Conservation (phyloP, 2,113 vertebrate species). For the Odobenus rosmarus region DNA sequence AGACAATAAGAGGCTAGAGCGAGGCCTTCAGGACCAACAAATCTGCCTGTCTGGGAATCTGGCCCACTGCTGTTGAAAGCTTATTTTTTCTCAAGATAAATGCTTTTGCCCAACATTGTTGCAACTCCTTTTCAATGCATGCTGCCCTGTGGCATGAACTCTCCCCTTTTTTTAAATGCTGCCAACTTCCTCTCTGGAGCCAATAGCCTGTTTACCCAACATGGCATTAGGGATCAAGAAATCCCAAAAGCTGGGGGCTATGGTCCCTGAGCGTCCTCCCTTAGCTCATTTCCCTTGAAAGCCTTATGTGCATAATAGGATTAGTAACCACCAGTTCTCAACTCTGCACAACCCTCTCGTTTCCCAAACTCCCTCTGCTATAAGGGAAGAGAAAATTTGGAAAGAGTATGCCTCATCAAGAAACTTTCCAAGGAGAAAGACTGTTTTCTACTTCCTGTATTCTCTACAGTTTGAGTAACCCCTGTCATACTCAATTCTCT, state of each 20-base stretch:
- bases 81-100: constrained; percentile 62
- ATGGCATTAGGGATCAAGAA: constrained; percentile 23
- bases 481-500: neutral
- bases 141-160: constrained; percentile 40
- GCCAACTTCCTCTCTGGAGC: constrained; percentile 49
- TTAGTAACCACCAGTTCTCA: neutral
- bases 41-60: neutral
- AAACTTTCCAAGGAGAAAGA: constrained; percentile 24
- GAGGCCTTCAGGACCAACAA: constrained; percentile 11
- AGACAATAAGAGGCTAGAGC: neutral
- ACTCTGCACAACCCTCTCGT: neutral
- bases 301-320: neutral
- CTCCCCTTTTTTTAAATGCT: neutral
- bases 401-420: constrained; percentile 34
- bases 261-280: neutral
- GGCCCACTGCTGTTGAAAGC: constrained; percentile 49
- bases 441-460: neutral
- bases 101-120: constrained; percentile 64
- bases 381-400: neutral
- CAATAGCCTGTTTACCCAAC: constrained; percentile 63
- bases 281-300: constrained; percentile 46
- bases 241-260: neutral
- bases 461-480: neutral
- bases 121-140: constrained; percentile 34
- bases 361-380: neutral